These are phyloP conservation scores for Bombylius discolor DNA, from an alignment of 2,888 invertebrate genomes.

Conservation along the genomic window DNA sequence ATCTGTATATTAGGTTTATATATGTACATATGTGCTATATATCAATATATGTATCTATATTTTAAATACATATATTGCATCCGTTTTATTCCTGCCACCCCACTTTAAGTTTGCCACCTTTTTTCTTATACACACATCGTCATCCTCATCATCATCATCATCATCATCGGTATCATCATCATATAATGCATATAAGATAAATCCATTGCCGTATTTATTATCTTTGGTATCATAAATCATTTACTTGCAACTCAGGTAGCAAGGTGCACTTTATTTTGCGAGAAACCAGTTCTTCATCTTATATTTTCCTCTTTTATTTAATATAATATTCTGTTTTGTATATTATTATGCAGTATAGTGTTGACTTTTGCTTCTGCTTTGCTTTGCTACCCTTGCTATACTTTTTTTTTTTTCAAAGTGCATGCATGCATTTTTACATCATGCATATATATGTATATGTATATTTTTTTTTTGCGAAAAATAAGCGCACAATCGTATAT, in stretches of 20 bases:
- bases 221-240: constrained; percentile 22
- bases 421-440: not conserved
- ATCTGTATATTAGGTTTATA: too few species aligned
- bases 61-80: too few species aligned
- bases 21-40: too few species aligned
- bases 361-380: not conserved
- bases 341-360: too few species aligned
- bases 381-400: not conserved
- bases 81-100: too few species aligned
- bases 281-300: not conserved
- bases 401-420: too few species aligned
- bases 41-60: too few species aligned
- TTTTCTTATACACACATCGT: not conserved
- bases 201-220: constrained; percentile 21
- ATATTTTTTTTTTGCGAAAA: not conserved
- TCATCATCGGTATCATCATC: not conserved
- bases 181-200: constrained; percentile 7
- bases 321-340: too few species aligned
- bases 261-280: constrained; percentile 21
- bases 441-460: not conserved
- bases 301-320: too few species aligned
- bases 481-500: too few species aligned
- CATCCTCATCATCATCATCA: too few species aligned
- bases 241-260: constrained; percentile 22
- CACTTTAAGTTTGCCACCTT: not conserved